Conservation (phyloP, 2,113 vertebrate species). For the Varanus salvator region DNA sequence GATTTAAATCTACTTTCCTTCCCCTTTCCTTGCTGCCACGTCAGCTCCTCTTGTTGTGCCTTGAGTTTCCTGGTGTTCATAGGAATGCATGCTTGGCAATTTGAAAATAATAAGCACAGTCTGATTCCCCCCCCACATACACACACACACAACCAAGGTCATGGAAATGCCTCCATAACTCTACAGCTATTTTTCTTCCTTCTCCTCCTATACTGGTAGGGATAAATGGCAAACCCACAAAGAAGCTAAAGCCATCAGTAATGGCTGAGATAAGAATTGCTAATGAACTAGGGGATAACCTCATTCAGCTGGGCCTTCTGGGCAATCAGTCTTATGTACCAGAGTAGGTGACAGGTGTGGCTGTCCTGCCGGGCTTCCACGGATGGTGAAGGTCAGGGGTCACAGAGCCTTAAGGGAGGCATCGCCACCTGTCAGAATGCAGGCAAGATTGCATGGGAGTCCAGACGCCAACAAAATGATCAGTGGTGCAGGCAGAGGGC, state of each 20-base stretch:
- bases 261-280: constrained; percentile 26
- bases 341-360: background rate
- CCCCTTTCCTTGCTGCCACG: background rate
- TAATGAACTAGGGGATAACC: constrained; percentile 29
- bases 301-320: background rate
- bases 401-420: no score
- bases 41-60: constrained; percentile 19
- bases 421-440: no score
- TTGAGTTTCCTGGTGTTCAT: constrained; percentile 32
- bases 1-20: constrained; percentile 32
- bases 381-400: background rate
- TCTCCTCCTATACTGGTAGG: background rate
- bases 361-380: background rate
- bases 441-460: no score
- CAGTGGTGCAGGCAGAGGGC: no score
- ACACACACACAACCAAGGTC: constrained; percentile 31
- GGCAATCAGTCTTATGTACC: background rate
- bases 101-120: constrained; percentile 60
- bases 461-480: no score
- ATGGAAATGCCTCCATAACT: constrained; percentile 39
- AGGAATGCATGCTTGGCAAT: constrained; percentile 27
- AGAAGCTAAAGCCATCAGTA: constrained; percentile 7
- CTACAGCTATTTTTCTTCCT: background rate
- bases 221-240: background rate
- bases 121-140: constrained; percentile 12